Evolutionary conservation across 2,888 invertebrate species (phyloP).

Genomic region (Sphaerophoria taeniata): DNA sequence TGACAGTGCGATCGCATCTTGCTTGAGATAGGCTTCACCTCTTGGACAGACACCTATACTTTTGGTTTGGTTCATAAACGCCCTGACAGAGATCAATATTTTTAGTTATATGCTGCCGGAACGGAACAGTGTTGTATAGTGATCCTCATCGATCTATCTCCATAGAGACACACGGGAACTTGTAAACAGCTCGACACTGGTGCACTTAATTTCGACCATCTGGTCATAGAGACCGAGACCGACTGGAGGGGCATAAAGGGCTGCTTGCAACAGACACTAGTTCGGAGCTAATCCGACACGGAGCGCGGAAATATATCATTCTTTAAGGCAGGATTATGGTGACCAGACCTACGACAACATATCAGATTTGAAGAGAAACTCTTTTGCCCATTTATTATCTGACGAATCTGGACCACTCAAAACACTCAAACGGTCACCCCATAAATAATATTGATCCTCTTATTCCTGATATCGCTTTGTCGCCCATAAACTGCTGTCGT

Average conservation of each 20-base stretch:
- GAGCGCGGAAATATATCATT: constrained; percentile 69
- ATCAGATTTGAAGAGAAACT: too few relatives aligned
- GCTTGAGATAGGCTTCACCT: neutral
- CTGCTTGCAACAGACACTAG: constrained; percentile 15
- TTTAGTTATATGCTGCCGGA: constrained; percentile 28
- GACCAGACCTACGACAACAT: neutral
- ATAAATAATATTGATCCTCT: constrained; percentile 27
- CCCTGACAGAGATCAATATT: constrained; percentile 68
- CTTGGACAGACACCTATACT: constrained; percentile 26
- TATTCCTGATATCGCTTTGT: constrained; percentile 38
- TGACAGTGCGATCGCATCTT: constrained; percentile 22
- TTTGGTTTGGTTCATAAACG: constrained; percentile 53
- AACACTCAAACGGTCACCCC: neutral
- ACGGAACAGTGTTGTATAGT: constrained; percentile 27
- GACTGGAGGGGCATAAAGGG: neutral
- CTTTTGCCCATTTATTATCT: too few relatives aligned
- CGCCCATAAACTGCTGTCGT: constrained; percentile 63
- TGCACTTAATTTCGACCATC: constrained; percentile 71
- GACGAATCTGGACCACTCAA: too few relatives aligned
- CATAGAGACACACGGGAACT: constrained; percentile 45
- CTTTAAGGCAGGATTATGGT: constrained; percentile 14
- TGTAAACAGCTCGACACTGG: constrained; percentile 49
- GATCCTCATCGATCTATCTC: constrained; percentile 70
- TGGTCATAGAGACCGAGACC: constrained; percentile 31
- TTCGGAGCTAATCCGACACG: constrained; percentile 63